Conservation (phyloP, 2,888 invertebrate genomes). For the Heliconius ismenius region DNA sequence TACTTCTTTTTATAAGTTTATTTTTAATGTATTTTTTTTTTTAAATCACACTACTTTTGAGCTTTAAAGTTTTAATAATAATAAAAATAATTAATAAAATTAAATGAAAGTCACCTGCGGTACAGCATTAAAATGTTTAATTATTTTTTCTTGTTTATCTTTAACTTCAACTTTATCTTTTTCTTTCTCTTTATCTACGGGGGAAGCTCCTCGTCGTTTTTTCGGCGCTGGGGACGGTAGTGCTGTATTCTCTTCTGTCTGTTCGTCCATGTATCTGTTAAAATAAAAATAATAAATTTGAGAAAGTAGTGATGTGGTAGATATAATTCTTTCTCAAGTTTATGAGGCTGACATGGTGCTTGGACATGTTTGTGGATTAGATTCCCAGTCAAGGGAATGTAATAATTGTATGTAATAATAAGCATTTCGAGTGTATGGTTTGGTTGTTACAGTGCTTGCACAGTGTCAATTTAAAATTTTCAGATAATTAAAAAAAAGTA, state of each 20-base stretch:
- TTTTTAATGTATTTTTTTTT: not conserved
- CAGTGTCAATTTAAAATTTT: too few relatives aligned
- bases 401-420: too few relatives aligned
- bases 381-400: too few relatives aligned
- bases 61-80: not conserved
- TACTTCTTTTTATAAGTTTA: not conserved
- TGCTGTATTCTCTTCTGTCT: conserved; percentile 70
- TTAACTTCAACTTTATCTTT: conserved; percentile 49
- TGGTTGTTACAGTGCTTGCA: too few relatives aligned
- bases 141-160: conserved; percentile 54
- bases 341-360: too few relatives aligned
- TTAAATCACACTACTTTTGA: not conserved
- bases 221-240: conserved; percentile 68
- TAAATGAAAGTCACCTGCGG: conserved; percentile 54
- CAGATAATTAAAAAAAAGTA: too few relatives aligned
- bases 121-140: conserved; percentile 63
- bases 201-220: conserved; percentile 64
- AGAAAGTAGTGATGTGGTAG: not conserved
- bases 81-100: too few relatives aligned
- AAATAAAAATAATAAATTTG: not conserved
- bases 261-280: conserved; percentile 74
- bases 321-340: too few relatives aligned
- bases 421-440: too few relatives aligned
- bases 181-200: conserved; percentile 44
- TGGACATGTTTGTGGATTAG: too few relatives aligned